Base-by-base conservation (phyloP, 30 jellyfish, hydroid and myxozoan species). In the Aurelia coerulea region DNA sequence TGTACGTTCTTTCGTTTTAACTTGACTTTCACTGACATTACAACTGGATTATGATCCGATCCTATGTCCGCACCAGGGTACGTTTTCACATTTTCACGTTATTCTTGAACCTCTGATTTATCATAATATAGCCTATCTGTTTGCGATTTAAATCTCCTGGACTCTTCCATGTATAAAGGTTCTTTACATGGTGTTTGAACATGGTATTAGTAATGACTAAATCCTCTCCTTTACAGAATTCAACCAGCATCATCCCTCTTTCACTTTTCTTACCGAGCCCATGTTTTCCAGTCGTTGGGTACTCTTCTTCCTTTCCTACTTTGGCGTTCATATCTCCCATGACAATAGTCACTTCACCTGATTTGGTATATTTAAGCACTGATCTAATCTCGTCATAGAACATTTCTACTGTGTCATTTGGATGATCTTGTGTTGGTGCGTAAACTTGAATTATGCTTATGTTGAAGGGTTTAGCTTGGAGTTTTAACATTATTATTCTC, bases 341-440 rank as follows among this genome's bases (percentile, higher is more conserved):
- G 29, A 23, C 29, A 23, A 23, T 23, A 23, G 29, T 23, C 29
- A 23, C 29, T 23, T 23, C 29, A 23, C 29, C 29, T 39, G 51
- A 39, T 39, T 39, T 39, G 9, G 51, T 9, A 39, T 39, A 39
- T 39, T 39, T 39, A 39, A 2, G 51, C 9, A 39, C 51, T 39
- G 29, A 23, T 23, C 51, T 39, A 39, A 39, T 39, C 51, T 39
- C 51, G 6, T 39, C 51, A 39, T 39, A 39, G 8, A 64, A 63
- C 50, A 7, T 58, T 46, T 81, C 75, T 14, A 53, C n/a, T 67
- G 68, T 74, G 17, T 69, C 84, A 11, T 81, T 86, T 13, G 23
- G 15, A n/a, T 62, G 33, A 6, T 12, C 76, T 8, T 74, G 6
- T 6, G 91, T 81, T 66, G 91, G 91, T 42, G 91, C 85, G 52